phyloP scores from a whole-genome alignment of 2,797 vertebrate genomes.

The Leucoraja ocellata region DNA sequence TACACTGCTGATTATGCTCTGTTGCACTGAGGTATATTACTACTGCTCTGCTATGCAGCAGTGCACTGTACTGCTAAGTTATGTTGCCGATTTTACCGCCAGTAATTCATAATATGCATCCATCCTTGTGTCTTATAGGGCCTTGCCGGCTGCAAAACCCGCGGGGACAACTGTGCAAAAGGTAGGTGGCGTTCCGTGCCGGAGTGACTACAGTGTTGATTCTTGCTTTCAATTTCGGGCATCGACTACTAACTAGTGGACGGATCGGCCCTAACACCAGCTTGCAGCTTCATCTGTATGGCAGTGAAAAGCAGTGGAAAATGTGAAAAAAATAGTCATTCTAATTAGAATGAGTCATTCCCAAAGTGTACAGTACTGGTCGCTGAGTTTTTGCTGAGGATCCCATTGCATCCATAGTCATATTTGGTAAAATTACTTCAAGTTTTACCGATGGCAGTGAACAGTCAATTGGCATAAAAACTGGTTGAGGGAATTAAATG shows the following conservation, averaged over 20 bases:
- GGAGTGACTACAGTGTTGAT: neutral
- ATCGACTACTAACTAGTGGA: neutral
- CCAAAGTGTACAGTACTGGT: neutral
- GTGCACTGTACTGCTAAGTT: neutral
- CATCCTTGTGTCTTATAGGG: constrained; percentile 60
- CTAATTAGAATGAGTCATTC: neutral
- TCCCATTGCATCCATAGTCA: neutral
- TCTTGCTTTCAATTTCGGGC: neutral
- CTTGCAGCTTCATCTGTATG: no score
- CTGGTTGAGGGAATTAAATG: no score
- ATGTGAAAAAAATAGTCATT: neutral
- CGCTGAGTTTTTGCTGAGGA: neutral
- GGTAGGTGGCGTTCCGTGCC: constrained; percentile 57
- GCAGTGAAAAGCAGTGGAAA: neutral
- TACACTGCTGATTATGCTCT: no score
- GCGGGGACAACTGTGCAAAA: constrained; percentile 63
- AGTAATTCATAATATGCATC: neutral
- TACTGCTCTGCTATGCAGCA: no score
- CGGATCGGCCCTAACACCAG: neutral
- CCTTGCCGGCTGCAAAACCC: constrained; percentile 59
- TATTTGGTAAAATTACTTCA: neutral
- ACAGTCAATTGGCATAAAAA: neutral
- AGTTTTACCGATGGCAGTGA: constrained; percentile 11
- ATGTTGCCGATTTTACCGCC: neutral
- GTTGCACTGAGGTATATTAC: no score